phyloP scores from a whole-genome alignment of 2,113 vertebrate species.

The Protomyctophum bolini region DNA sequence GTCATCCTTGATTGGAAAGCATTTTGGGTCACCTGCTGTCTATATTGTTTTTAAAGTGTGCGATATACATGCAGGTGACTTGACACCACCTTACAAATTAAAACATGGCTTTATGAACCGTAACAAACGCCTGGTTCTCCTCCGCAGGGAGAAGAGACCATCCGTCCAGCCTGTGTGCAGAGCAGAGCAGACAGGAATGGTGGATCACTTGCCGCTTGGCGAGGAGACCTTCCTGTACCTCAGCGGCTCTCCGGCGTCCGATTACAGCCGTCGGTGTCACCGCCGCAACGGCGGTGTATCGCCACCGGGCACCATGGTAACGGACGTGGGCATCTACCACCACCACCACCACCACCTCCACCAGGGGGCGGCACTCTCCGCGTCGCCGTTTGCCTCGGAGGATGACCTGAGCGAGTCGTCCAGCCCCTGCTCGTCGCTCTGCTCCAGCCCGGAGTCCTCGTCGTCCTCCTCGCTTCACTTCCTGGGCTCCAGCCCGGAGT shows the following conservation, averaged over 20 bases:
- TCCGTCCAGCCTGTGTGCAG: neutral
- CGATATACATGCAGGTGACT: no score
- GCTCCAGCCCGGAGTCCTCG: slow-evolving; percentile 80
- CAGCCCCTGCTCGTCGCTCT: slow-evolving; percentile 88
- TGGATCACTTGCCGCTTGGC: slow-evolving; percentile 91
- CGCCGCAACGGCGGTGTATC: slow-evolving; percentile 36
- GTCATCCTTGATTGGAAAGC: no score
- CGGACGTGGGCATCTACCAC: slow-evolving; percentile 83
- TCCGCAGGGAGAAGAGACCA: neutral
- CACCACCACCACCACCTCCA: slow-evolving; percentile 49
- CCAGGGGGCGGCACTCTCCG: slow-evolving; percentile 79
- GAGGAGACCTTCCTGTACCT: slow-evolving; percentile 89
- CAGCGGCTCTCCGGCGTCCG: slow-evolving; percentile 69
- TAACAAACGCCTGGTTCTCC: no score
- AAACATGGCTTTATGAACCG: no score
- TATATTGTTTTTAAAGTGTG: no score
- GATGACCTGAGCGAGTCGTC: slow-evolving; percentile 92
- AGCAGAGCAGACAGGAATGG: slow-evolving; percentile 86
- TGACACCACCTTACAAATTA: no score
- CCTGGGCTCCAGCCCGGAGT: slow-evolving; percentile 65
- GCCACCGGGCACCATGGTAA: slow-evolving; percentile 80
- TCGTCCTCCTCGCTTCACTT: slow-evolving; percentile 39
- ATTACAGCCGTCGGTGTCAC: slow-evolving; percentile 64
- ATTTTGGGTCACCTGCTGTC: no score
- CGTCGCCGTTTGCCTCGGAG: slow-evolving; percentile 87